Percentiles rank a stretch among this genome's conserved stretches.
Evolutionary conservation across 2,797 vertebrate genomes (phyloP).

Genomic region (Gymnoscopelus braueri): DNA sequence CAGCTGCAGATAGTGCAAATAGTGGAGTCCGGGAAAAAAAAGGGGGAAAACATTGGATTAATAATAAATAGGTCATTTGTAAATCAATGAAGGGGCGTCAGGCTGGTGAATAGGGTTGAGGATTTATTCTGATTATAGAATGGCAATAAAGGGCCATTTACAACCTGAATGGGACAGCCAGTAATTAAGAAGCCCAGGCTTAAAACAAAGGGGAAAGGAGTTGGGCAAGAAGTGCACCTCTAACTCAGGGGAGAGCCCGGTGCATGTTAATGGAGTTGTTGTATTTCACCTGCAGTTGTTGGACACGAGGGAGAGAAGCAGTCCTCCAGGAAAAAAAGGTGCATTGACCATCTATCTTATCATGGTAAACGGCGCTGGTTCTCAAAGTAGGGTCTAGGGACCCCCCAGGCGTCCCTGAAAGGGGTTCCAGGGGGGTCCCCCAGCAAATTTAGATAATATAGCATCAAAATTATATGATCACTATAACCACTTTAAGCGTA

Average conservation of each 20-base stretch:
- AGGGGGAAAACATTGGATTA: constrained; percentile 70
- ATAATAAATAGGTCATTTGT: constrained; percentile 81
- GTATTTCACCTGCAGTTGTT: constrained; percentile 69
- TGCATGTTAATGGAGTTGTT: constrained; percentile 62
- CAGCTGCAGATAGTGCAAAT: constrained; percentile 62
- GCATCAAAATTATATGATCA: no score
- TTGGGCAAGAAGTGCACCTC: constrained; percentile 54
- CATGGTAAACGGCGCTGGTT: constrained; percentile 20
- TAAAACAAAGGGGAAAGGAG: constrained; percentile 77
- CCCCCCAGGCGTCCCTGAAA: no score
- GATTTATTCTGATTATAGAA: constrained; percentile 84
- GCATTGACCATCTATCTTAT: constrained; percentile 65
- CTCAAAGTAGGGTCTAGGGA: no score
- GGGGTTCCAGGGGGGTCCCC: no score
- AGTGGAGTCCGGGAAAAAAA: constrained; percentile 50
- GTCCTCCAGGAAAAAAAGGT: constrained; percentile 56
- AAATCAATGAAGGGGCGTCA: constrained; percentile 79
- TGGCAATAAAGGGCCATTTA: constrained; percentile 80
- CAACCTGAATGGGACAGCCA: constrained; percentile 78
- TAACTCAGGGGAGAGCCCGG: constrained; percentile 55
- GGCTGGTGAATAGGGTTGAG: constrained; percentile 73
- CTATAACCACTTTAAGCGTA: no score
- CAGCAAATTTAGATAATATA: no score
- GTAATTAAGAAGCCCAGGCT: constrained; percentile 81
- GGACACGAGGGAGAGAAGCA: constrained; percentile 51